Evolutionary conservation across 2,113 vertebrate species (phyloP).

Genomic region (Gadus macrocephalus): DNA sequence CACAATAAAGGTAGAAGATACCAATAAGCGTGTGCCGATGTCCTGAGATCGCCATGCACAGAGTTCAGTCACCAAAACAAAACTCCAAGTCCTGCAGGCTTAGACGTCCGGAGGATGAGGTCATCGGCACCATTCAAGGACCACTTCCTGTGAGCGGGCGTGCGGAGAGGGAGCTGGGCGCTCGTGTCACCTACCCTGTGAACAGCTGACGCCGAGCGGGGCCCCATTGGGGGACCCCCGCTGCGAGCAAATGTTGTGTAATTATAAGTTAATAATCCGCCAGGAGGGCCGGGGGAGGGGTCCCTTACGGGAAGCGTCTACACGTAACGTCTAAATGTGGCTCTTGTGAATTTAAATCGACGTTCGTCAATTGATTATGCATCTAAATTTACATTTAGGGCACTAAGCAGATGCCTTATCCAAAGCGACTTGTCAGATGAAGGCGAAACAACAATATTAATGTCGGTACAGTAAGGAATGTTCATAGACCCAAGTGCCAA

Average conservation of each 20-base stretch:
- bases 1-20: no score
- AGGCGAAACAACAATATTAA: no score
- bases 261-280: conserved; percentile 63
- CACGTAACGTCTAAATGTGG: no score
- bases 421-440: no score
- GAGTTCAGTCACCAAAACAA: conserved; percentile 11
- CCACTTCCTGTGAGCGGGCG: conserved; percentile 49
- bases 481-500: no score
- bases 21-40: neutral
- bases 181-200: conserved; percentile 38
- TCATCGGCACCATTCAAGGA: conserved; percentile 44
- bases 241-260: conserved; percentile 64
- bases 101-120: conserved; percentile 38
- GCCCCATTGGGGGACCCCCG: conserved; percentile 45
- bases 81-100: no score
- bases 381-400: no score
- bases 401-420: no score
- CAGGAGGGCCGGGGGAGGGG: conserved; percentile 19
- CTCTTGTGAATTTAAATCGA: no score
- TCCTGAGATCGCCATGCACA: conserved; percentile 22
- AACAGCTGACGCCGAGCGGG: conserved; percentile 46
- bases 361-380: no score
- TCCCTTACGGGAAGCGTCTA: no score
- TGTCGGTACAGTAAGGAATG: no score
- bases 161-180: conserved; percentile 54